Conservation (phyloP, 2,888 invertebrate species). For the Stomorhina lunata region DNA sequence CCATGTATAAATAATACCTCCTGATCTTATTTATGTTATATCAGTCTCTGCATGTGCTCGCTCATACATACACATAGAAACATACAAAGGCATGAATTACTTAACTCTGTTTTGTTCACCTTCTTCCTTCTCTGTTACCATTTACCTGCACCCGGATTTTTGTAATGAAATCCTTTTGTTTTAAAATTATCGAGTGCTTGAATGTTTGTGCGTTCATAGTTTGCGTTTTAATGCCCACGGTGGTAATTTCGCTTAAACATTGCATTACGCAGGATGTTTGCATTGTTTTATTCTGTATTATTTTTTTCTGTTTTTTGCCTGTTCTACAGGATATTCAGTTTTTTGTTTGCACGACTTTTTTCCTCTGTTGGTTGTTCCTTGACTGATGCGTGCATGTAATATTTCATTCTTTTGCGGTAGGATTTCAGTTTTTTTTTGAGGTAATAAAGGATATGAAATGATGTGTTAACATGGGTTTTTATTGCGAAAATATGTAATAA, state of each 20-base stretch:
- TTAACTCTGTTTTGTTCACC: not conserved
- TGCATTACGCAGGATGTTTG: slow-evolving; percentile 57
- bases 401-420: not conserved
- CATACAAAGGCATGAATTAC: too few species aligned
- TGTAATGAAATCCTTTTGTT: not conserved
- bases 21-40: too few species aligned
- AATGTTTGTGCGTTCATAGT: not conserved
- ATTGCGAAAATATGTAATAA: slow-evolving; percentile 9
- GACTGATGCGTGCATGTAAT: not conserved
- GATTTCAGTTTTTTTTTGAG: not conserved
- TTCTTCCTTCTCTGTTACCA: not conserved
- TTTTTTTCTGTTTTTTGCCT: slow-evolving; percentile 9
- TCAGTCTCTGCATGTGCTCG: too few species aligned
- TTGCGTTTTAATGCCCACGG: slow-evolving; percentile 37
- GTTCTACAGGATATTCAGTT: slow-evolving; percentile 23
- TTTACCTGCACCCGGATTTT: not conserved
- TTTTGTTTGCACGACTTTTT: not conserved
- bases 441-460: slow-evolving; percentile 49
- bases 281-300: slow-evolving; percentile 34
- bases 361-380: not conserved
- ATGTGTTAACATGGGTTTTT: slow-evolving; percentile 42
- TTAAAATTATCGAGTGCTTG: not conserved
- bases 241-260: slow-evolving; percentile 51
- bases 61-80: too few species aligned
- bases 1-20: too few species aligned